These are phyloP conservation scores for Miopithecus talapoin DNA, from an alignment of 2,797 vertebrate species.

Conservation along the genomic window DNA sequence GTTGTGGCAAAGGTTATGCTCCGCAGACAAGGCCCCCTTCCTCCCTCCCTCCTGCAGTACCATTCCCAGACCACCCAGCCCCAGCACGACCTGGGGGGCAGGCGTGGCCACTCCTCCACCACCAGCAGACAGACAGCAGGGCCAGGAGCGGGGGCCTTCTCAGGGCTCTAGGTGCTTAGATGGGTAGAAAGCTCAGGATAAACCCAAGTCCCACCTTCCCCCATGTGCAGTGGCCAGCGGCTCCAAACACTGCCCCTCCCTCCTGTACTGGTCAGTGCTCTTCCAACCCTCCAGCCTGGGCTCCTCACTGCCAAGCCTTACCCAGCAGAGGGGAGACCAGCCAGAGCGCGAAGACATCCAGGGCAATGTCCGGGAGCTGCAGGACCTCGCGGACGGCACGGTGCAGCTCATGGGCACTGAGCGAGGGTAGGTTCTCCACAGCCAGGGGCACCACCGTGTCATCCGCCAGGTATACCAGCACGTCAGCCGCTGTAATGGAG, in stretches of 20 bases:
- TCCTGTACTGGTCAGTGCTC: not conserved
- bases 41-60: not conserved
- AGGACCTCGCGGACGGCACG: constrained; percentile 89
- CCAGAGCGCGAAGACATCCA: constrained; percentile 92
- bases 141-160: not conserved
- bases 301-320: constrained; percentile 70
- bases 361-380: constrained; percentile 87
- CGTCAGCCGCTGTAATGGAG: constrained; percentile 87
- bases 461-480: constrained; percentile 91
- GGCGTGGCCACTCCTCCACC: not conserved
- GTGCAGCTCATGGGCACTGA: constrained; percentile 89
- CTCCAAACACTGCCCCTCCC: not conserved
- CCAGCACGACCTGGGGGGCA: not conserved
- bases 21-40: accelerated
- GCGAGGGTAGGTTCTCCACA: constrained; percentile 87
- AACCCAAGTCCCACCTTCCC: not conserved
- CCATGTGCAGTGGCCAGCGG: not conserved
- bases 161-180: not conserved
- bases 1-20: accelerated
- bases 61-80: not conserved
- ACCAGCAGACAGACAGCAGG: not conserved
- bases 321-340: constrained; percentile 92
- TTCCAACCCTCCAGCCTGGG: not conserved
- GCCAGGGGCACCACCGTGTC: constrained; percentile 89
- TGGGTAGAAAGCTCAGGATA: not conserved